A percentile compares a stretch with the other conserved stretches of the same genome.
Conservation (phyloP, 1,140 invertebrate genomes). For the Drosophila bipectinata region DNA sequence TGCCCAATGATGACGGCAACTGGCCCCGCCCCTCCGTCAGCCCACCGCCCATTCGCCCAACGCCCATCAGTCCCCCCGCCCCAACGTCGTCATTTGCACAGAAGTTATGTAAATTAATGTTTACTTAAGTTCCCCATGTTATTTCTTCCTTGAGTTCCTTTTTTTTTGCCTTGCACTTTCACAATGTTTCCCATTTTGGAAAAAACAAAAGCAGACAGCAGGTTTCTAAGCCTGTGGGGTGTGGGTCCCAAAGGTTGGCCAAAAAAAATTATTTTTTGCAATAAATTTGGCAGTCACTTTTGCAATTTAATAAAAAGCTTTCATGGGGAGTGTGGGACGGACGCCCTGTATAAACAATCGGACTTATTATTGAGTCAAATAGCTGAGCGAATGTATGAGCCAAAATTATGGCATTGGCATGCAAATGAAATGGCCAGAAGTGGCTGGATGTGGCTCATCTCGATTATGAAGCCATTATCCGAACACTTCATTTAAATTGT, state of each 20-base stretch:
- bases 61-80: not conserved
- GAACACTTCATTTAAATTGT: slow-evolving; percentile 51
- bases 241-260: slow-evolving; percentile 42
- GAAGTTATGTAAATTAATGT: slow-evolving; percentile 84
- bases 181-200: slow-evolving; percentile 72
- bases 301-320: slow-evolving; percentile 80
- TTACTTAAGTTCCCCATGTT: slow-evolving; percentile 83
- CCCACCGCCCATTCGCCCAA: slow-evolving; percentile 4
- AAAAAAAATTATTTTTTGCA: slow-evolving; percentile 63
- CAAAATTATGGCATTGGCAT: slow-evolving; percentile 78
- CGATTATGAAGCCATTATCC: slow-evolving; percentile 53
- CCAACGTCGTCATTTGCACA: slow-evolving; percentile 75
- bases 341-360: slow-evolving; percentile 58
- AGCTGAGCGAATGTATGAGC: slow-evolving; percentile 69
- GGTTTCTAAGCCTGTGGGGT: slow-evolving; percentile 2
- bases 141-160: slow-evolving; percentile 66
- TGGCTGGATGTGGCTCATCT: slow-evolving; percentile 10
- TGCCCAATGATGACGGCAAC: slow-evolving; percentile 47
- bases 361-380: slow-evolving; percentile 72
- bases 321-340: not conserved
- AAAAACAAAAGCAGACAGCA: slow-evolving; percentile 73
- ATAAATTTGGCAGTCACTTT: slow-evolving; percentile 73
- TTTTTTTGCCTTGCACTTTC: slow-evolving; percentile 70
- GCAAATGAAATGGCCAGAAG: slow-evolving; percentile 73
- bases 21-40: slow-evolving; percentile 19